Base-by-base conservation (phyloP, 2,797 vertebrate genomes). In the Oophaga sylvatica region DNA sequence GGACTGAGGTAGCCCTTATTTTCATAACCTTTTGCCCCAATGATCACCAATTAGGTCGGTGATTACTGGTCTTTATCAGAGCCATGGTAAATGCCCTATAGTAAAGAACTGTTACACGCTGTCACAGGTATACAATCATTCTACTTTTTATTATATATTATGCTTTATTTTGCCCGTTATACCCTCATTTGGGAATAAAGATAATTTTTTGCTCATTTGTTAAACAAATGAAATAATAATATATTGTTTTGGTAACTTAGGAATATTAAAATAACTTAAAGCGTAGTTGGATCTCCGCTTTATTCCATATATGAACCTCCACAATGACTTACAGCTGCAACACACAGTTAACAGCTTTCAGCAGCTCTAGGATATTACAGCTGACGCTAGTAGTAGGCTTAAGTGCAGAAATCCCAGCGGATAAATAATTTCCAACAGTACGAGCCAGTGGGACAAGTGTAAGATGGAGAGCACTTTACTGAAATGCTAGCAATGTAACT, bases 401-500 rank as follows among this genome's bases (percentile, higher is more conserved):
- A 79, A 83, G 81, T 70, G 65, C 48, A 19, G 15, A 62, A 83
- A 78, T 84, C 71, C 81, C 75, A 65, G 57, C 22, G 67, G 86
- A 87, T 77, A 81, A 70, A 70, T 71, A 67, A 76, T 35, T 63
- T 76, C 57, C 59, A 16, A 60, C 78, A 82, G 80, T 45, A 80
- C 12, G 71, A 62, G n/a, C 81, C 48, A 83, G 29, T 41, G 81
- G 75, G 81, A 87, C 81, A 78, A 83, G 59, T 65, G 29, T 57
- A 77, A 68, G 84, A 45, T 59, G 45, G 62, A 87, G 70, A 87
- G 80, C 80, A 63, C 60, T 87, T 79, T 67, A 78, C 81, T 45
- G 20, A 83, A 87, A 76, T 41, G 80, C 86, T 83, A 78, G 71
- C 71, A 83, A 65, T 76, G 71, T 83, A 87, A 82, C 78, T 77